Evolutionary conservation across 2,888 invertebrate species (phyloP), one percentile per base, ranked within the genome.

Genomic region (Rhyacophila evoluta): DNA sequence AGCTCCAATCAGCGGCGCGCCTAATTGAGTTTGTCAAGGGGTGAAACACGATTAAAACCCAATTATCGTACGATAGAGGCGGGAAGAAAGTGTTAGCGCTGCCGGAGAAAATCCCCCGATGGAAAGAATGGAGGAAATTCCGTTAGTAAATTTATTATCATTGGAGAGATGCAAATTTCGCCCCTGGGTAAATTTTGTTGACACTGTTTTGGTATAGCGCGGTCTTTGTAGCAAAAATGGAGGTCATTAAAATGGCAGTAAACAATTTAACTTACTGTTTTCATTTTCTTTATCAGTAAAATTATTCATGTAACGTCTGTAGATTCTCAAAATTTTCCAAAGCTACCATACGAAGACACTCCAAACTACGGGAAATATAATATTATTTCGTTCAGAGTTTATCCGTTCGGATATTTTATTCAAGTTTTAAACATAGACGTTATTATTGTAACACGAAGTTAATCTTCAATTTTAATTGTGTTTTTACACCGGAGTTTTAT

Each of bases 11-110:
- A 82, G 82, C 75, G 81, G 78, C 79, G 82, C 82, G 78, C 72
- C 82, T 80, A 82, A 82, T 82, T 79, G 82, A 82, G 82, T 82
- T 82, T 80, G 82, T 82, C 82, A 74, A 72, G 80, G 82, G 80
- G 74, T 81, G 80, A 77, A 82, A 82, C 76, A 74, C 80, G 82
- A 82, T 82, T 82, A 82, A 82, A 82, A 82, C 80, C 80, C 80
- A 82, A 82, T 82, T 82, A 77, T 69, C 37, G 78, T 38, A 67
- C 76, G 33, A 75, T 71, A 73, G 68, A 74, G 67, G 28, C 36
- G 36, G 76, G 67, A 74, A 80, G 78, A 77, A 77, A 80, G 75
- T 74, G 38, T 74, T 78, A 73, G 75, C 68, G 71, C 55, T 36
- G 76, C 69, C 38, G 78, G 33, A 75, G 75, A 72, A 78, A 78